These are phyloP conservation scores for Erebia palarica DNA, from an alignment of 2,888 invertebrate species.

Conservation along the genomic window DNA sequence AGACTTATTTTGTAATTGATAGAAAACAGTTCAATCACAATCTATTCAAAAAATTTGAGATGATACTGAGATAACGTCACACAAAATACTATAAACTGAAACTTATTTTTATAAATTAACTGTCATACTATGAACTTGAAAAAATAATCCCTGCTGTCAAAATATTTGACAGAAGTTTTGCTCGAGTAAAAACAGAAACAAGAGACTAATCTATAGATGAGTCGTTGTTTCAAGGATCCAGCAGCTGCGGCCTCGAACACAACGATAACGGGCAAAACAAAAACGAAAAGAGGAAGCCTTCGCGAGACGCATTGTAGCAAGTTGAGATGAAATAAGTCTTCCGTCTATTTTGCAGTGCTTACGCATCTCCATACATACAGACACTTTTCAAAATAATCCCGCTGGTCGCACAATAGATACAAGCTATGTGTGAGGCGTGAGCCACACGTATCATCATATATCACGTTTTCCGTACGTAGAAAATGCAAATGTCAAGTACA, in stretches of 20 bases:
- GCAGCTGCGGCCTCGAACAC: slow-evolving; percentile 73
- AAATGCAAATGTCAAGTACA: no score
- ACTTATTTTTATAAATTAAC: no score
- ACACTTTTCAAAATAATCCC: not conserved
- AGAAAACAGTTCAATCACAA: no score
- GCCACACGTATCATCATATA: no score
- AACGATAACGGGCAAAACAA: slow-evolving; percentile 67
- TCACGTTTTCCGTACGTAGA: no score
- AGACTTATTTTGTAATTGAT: no score
- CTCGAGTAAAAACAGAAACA: slow-evolving; percentile 60
- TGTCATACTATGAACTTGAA: no score
- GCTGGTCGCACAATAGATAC: no score
- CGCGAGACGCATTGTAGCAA: slow-evolving; percentile 73
- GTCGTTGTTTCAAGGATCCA: slow-evolving; percentile 69
- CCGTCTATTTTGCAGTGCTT: slow-evolving; percentile 37
- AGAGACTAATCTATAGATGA: slow-evolving; percentile 78
- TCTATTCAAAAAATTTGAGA: no score
- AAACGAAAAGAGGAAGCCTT: slow-evolving; percentile 80
- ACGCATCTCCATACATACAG: slow-evolving; percentile 8
- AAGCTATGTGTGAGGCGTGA: no score
- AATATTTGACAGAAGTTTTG: slow-evolving; percentile 13
- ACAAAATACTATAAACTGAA: no score
- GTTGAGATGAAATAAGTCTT: slow-evolving; percentile 62
- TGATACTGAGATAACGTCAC: no score
- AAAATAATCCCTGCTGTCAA: slow-evolving; percentile 1